Percentiles rank a stretch among this genome's conserved stretches.
These are phyloP conservation scores for Nymphalis io DNA, from an alignment of 1,140 invertebrate genomes.

Conservation along the genomic window DNA sequence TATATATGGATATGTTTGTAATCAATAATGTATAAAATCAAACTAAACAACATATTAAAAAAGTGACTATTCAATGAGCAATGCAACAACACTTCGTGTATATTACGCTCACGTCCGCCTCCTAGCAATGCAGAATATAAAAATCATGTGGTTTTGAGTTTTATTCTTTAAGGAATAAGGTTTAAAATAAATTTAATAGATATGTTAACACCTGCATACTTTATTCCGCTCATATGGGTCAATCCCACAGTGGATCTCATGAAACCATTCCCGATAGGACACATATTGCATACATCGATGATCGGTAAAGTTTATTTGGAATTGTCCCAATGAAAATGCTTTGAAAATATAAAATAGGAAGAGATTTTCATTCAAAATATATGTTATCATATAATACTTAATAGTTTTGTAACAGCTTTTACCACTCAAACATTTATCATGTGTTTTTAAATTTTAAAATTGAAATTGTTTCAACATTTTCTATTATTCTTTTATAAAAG, in stretches of 20 bases:
- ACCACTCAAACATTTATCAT: no score
- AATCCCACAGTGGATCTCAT: not conserved
- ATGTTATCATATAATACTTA: no score
- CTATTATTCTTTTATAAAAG: no score
- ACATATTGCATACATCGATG: constrained; percentile 6
- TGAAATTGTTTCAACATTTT: no score
- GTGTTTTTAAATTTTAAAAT: no score
- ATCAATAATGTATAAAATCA: no score
- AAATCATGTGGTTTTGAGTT: not conserved
- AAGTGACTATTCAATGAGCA: not conserved
- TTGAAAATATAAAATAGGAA: no score
- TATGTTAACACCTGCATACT: not conserved
- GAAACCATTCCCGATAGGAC: constrained; percentile 11
- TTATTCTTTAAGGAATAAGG: not conserved
- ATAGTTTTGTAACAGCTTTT: no score
- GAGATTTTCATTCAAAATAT: no score
- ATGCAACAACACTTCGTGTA: not conserved
- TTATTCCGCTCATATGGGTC: constrained; percentile 16
- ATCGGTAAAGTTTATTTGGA: not conserved
- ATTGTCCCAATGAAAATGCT: not conserved
- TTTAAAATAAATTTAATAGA: not conserved
- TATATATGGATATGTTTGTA: no score
- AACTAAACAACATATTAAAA: not conserved
- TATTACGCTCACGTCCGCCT: constrained; percentile 10
- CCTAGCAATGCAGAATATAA: constrained; percentile 10